These are phyloP conservation scores for Panthera tigris DNA, from an alignment of 2,113 vertebrate species.

Conservation along the genomic window DNA sequence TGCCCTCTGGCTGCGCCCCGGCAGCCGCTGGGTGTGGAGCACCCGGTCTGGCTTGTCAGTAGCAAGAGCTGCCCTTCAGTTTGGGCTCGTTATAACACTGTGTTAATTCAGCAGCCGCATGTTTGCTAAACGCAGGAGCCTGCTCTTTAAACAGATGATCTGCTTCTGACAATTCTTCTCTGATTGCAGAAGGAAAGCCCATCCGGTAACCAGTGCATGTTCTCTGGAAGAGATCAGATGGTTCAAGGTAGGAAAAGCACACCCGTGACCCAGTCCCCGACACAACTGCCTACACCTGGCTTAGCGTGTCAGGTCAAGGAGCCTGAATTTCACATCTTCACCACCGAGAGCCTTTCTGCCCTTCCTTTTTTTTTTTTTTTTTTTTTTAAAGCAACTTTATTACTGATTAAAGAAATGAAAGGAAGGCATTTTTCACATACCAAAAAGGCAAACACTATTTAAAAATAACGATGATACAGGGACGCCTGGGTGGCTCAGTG, in stretches of 20 bases:
- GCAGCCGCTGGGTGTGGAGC: not conserved
- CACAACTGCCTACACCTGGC: fast-evolving
- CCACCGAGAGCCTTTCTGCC: not conserved
- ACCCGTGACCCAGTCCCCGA: fast-evolving
- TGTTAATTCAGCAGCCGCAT: fast-evolving
- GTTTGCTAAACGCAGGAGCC: not conserved
- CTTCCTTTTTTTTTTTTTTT: not conserved
- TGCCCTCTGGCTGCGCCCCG: fast-evolving
- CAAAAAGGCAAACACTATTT: not conserved
- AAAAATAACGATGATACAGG: not conserved
- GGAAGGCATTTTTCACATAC: not conserved
- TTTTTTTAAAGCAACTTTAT: not conserved
- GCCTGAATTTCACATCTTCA: fast-evolving
- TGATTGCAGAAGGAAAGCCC: not conserved
- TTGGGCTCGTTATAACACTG: not conserved
- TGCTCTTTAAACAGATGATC: not conserved
- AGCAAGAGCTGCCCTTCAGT: fast-evolving
- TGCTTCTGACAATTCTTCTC: not conserved
- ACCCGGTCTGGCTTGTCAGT: not conserved
- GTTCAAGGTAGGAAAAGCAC: fast-evolving
- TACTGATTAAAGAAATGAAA: not conserved
- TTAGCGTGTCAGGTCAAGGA: fast-evolving
- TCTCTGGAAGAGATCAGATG: fast-evolving
- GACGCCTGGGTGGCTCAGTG: too few species aligned
- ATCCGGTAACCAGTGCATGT: fast-evolving